Evolutionary conservation across 2,888 invertebrate species (phyloP), one percentile per base, ranked within the genome.

Genomic region (Noctuana brunneofusca): DNA sequence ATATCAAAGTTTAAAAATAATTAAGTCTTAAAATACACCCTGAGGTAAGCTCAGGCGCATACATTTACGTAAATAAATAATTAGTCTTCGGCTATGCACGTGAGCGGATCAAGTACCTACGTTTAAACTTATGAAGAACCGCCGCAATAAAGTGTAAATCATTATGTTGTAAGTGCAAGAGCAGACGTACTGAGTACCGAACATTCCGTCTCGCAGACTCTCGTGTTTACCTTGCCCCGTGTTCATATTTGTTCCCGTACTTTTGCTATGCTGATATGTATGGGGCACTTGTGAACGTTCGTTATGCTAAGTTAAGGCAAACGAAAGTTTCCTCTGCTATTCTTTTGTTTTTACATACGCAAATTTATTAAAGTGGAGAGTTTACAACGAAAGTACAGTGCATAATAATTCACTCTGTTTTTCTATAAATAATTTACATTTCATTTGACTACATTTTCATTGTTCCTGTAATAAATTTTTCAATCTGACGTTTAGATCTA

Each of bases 141-240:
- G 54, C 62, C 20, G 55, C 62, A 62, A 55, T 62, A 62, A 62
- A 62, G 62, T 55, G 62, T 62, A 62, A 62, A 55, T 62, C 62
- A 62, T 62, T 62, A 55, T 62, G 62, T 55, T 62, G 62, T 62
- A 62, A 62, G 62, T 55, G 62, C 55, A 62, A 49, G 43, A 46
- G 60, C 62, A 62, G 62, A 62, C 55, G 54, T 49, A 60, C 48
- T 16, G 48, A 60, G 60, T 49, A 54, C 48, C 48, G 35, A 60
- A 60, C 60, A 60, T 60, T 54, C 60, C 60, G 53, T 35, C 54
- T 60, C 60, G 60, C 60, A 60, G 54, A 48, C 58, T 41, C 58
- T 53, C 27, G 24, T 54, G 48, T 60, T 54, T 60, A 60, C 48
- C 46, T 54, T 27, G 27, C 49, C 35, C 35, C 38, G 35, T 55